A percentile compares a stretch with the other conserved stretches of the same genome.
phyloP scores from a whole-genome alignment of 2,797 vertebrate genomes.

The Staurois parvus region DNA sequence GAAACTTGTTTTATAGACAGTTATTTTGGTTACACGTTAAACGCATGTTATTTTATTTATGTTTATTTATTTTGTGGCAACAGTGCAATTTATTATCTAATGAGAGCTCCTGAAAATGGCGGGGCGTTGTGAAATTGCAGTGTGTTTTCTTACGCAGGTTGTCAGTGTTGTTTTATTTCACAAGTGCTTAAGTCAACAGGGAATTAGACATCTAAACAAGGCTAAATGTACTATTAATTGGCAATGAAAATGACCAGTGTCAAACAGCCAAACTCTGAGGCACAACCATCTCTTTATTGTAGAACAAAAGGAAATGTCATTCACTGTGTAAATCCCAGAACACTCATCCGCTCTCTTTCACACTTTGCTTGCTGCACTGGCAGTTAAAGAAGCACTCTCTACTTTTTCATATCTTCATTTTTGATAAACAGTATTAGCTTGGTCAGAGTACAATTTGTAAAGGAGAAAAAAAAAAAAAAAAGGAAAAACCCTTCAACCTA shows the following conservation, averaged over 20 bases:
- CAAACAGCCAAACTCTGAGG: conserved; percentile 14
- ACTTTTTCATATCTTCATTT: too few species aligned
- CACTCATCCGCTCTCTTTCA: not conserved
- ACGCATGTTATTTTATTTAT: too few species aligned
- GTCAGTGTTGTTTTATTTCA: conserved; percentile 34
- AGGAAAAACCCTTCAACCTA: too few species aligned
- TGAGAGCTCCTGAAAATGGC: conserved; percentile 1
- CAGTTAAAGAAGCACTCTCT: not conserved
- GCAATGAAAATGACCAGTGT: conserved; percentile 8
- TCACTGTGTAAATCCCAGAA: not conserved
- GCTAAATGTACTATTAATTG: conserved; percentile 15
- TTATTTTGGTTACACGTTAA: too few species aligned
- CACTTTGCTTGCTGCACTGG: not conserved
- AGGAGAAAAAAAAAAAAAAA: too few species aligned
- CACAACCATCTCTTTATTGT: conserved; percentile 2
- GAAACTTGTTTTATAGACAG: too few species aligned
- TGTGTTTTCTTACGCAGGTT: conserved; percentile 1
- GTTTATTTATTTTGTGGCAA: not conserved
- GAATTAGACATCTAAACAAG: conserved; percentile 28
- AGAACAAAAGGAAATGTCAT: not conserved
- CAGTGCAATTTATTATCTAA: not conserved
- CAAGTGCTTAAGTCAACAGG: conserved; percentile 27
- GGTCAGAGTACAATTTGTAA: too few species aligned
- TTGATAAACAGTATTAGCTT: too few species aligned
- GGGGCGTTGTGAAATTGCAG: not conserved